Base-by-base conservation (phyloP, 2,888 invertebrate species). In the Drymonia ruficornis region DNA sequence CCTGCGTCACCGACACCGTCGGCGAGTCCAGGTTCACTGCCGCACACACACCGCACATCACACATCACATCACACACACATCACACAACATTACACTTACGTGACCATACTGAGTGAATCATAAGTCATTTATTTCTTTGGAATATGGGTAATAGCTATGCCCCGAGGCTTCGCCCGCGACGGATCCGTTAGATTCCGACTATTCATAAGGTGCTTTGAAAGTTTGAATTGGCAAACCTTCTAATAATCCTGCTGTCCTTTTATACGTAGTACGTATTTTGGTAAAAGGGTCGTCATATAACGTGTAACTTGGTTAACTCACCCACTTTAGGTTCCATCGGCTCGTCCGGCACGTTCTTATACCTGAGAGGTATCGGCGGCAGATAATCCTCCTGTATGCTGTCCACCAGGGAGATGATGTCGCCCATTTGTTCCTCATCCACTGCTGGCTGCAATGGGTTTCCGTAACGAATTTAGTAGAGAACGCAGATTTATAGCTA, bases 1-100 rank as follows among this genome's bases (percentile, higher is more conserved):
- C 91, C 73, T 94, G 94, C 49, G 94, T 94, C 76, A 94, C 94
- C 44, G 94, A 94, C 64, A 94, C 87, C 74, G 94, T 94, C 23
- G 94, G 94, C 29, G 94, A 94, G 73, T 94, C 94, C 79, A 94
- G 69, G 67, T 89, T 87, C 60, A 83, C 92, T 92, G 73, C 13
- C 48, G 52, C 28, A 29, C 16, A 49, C 28, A 46, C 38, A 15
- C 40, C 11, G 11, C 8, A 15, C 40, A 16, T 40, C 3, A 16
- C 4, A 18, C 18, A 18, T 18, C 9, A 1, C 18, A 18, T 9
- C 15, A n/a, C 16, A 4, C 3, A 40, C 15, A 40, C 15, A 15
- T 16, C 15, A 15, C 11, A 34, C 3, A 11, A 2, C n/a, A n/a
- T n/a, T n/a, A n/a, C n/a, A n/a, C n/a, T n/a, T n/a, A n/a, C n/a